A percentile compares a stretch with the other conserved stretches of the same genome.
Evolutionary conservation across 2,888 invertebrate species (phyloP).

Genomic region (Lasioglossum oenotherae): DNA sequence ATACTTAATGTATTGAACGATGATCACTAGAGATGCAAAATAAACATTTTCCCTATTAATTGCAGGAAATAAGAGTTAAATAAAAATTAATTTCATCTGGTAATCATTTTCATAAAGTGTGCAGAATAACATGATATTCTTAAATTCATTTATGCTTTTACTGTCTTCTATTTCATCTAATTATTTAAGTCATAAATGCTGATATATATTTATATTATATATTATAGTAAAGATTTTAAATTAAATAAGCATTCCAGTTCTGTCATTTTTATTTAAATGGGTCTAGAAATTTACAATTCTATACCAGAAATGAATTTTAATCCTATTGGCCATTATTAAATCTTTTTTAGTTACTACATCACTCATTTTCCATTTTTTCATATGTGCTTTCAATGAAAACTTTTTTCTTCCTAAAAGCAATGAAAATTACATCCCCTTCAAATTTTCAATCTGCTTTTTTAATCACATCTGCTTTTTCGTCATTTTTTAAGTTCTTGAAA

Average conservation of each 20-base stretch:
- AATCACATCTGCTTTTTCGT: no score
- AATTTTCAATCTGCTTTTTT: not conserved
- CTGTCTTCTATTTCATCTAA: not conserved
- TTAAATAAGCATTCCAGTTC: not conserved
- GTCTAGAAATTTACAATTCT: not conserved
- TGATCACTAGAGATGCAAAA: not conserved
- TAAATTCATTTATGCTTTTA: not conserved
- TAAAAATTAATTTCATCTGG: not conserved
- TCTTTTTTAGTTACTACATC: not conserved
- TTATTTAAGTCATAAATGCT: not conserved
- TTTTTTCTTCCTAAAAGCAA: not conserved
- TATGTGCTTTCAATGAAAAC: not conserved
- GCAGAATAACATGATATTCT: not conserved
- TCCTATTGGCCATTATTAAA: not conserved
- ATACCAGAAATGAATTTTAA: not conserved
- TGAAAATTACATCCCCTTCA: not conserved
- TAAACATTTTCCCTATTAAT: not conserved
- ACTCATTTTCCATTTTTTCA: not conserved
- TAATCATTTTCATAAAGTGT: not conserved
- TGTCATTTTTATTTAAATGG: not conserved
- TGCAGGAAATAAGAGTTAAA: not conserved
- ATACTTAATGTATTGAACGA: not conserved
- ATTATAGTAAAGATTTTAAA: no score
- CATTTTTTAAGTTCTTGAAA: not conserved
- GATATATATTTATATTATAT: no score